A percentile compares a stretch with the other conserved stretches of the same genome.
These are phyloP conservation scores for Nemopilema nomurai DNA, from an alignment of 30 jellyfish, hydroid and myxozoan species.

Conservation along the genomic window DNA sequence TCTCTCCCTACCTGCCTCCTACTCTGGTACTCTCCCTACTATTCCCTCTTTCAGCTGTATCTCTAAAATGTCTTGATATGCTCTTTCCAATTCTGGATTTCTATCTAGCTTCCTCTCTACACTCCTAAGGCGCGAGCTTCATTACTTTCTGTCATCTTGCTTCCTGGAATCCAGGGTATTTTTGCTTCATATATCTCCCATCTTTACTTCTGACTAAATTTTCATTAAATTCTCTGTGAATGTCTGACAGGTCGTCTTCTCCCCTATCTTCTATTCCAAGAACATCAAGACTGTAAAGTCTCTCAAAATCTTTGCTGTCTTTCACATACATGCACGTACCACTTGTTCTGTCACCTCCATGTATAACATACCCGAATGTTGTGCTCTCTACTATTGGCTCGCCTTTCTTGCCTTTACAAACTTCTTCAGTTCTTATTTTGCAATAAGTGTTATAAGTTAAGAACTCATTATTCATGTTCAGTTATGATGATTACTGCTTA, in stretches of 20 bases:
- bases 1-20: not conserved
- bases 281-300: conserved; percentile 28
- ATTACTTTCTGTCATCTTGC: conserved; percentile 2
- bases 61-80: conserved; percentile 7
- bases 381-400: conserved; percentile 59
- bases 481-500: not conserved
- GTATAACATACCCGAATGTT: conserved; percentile 42
- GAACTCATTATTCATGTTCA: not conserved
- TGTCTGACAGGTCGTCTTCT: conserved; percentile 34
- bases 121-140: conserved; percentile 19
- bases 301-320: conserved; percentile 10
- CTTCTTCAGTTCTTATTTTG: conserved; percentile 34
- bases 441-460: conserved; percentile 33
- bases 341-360: conserved; percentile 8
- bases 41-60: conserved; percentile 9
- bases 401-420: conserved; percentile 43
- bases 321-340: conserved; percentile 44
- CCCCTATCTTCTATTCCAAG: conserved; percentile 50
- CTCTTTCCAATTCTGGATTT: conserved; percentile 3
- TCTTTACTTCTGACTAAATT: conserved; percentile 8
- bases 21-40: conserved; percentile 26
- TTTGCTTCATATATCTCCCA: conserved; percentile 39
- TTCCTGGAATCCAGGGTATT: conserved; percentile 39
- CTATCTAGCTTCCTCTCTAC: not conserved
- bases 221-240: conserved; percentile 26